phyloP scores from a whole-genome alignment of 2,113 vertebrate species.

The Sarotherodon lohbergeri region DNA sequence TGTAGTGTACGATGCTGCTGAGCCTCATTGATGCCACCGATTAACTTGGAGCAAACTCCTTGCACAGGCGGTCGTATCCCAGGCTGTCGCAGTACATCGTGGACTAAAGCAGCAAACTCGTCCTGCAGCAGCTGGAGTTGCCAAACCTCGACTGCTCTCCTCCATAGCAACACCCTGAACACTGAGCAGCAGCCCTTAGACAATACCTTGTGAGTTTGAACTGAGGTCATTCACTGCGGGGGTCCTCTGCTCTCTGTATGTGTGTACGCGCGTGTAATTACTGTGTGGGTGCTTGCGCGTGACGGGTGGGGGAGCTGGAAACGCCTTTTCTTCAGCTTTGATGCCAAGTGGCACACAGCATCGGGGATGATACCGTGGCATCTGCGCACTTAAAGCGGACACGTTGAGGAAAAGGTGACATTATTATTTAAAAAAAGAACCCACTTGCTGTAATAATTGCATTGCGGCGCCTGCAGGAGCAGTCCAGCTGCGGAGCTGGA shows the following conservation, averaged over 20 bases:
- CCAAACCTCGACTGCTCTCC: slow-evolving; percentile 28
- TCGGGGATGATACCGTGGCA: slow-evolving; percentile 24
- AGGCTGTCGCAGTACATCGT: slow-evolving; percentile 47
- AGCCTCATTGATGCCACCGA: background rate
- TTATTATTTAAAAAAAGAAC: background rate
- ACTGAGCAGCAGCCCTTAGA: slow-evolving; percentile 36
- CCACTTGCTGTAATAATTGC: slow-evolving; percentile 2
- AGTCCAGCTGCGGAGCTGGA: slow-evolving; percentile 13
- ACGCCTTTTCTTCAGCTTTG: slow-evolving; percentile 42
- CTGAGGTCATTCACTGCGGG: slow-evolving; percentile 58
- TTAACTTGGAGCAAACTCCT: background rate
- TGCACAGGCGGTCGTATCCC: background rate
- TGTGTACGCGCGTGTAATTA: background rate
- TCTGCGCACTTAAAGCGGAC: background rate
- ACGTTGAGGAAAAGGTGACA: slow-evolving; percentile 30
- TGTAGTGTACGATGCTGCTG: slow-evolving; percentile 1
- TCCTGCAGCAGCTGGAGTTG: slow-evolving; percentile 53
- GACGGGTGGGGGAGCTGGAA: slow-evolving; percentile 6
- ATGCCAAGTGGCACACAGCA: slow-evolving; percentile 20
- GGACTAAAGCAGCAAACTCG: slow-evolving; percentile 26
- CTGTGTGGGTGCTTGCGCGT: slow-evolving; percentile 4
- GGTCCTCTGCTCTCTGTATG: background rate
- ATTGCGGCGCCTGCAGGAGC: background rate
- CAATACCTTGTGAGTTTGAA: slow-evolving; percentile 43
- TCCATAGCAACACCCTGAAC: slow-evolving; percentile 66